Base-by-base conservation (phyloP, 2,888 invertebrate genomes). In the Gisinianus flammeolus region DNA sequence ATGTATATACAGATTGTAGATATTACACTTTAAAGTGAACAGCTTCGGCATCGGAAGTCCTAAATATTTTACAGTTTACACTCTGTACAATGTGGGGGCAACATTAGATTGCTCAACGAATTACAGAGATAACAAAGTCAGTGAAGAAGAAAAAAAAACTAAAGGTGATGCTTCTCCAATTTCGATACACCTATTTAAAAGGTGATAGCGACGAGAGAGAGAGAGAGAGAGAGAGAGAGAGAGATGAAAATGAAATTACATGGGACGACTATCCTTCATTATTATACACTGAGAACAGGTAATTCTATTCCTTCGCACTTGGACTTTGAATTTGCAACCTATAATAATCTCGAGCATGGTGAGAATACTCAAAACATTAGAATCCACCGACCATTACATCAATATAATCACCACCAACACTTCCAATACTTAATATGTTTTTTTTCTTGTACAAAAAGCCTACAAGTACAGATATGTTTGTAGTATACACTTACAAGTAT, bases 261-360 rank as follows among this genome's bases (percentile, higher is more conserved):
- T 26, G 26, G 73, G 35, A 33, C 73, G 35, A 28, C 22, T 8
- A 62, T 12, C 12, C 24, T 62, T 58, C 71, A 72, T 62, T 73
- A 73, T 35, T 62, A 73, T 58, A 73, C 73, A 64, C 35, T 35
- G 33, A 58, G 16, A 33, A 73, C 73, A 62, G 62, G 73, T 62
- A 73, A 62, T 73, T 73, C 62, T 73, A 73, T 73, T 73, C 73
- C 73, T 62, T 73, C 62, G 73, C 62, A 62, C 62, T 62, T 73
- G 73, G 69, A 77, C 69, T 64, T 71, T 58, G 64, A 77, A 26
- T 76, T 77, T 71, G 77, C 77, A 77, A 71, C 71, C 77, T 77
- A 71, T 77, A 77, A 77, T 77, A 77, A 77, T 70, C 70, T 62
- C 44, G 35, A 19, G 35, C 77, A 56, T 77, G 77, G 62, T 70